A percentile compares a stretch with the other conserved stretches of the same genome.
phyloP scores from a whole-genome alignment of 2,113 vertebrate genomes.

The Corydoras maculifer region DNA sequence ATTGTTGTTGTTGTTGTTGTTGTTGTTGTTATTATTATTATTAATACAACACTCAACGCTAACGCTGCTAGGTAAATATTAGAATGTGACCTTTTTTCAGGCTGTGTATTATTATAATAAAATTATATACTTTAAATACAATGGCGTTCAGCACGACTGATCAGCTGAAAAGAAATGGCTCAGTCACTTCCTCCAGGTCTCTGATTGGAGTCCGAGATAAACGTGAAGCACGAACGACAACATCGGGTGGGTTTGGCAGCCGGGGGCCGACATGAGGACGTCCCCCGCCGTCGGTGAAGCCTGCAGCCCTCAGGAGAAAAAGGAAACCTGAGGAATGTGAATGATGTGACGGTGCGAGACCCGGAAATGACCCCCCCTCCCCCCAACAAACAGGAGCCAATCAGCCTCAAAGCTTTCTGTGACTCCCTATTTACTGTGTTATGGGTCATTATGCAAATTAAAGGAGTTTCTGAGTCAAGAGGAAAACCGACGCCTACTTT shows the following conservation, averaged over 20 bases:
- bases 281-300: not conserved
- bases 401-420: too few species aligned
- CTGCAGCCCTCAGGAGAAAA: not conserved
- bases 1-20: too few species aligned
- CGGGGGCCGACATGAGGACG: not conserved
- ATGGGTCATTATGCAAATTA: too few species aligned
- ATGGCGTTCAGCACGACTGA: not conserved
- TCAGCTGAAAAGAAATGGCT: not conserved
- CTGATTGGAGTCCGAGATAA: not conserved
- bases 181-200: constrained; percentile 16
- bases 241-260: not conserved
- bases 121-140: too few species aligned
- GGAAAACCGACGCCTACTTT: too few species aligned
- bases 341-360: not conserved
- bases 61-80: too few species aligned
- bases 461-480: too few species aligned
- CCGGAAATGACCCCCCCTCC: not conserved
- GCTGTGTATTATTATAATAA: too few species aligned
- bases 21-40: too few species aligned
- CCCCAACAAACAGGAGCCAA: not conserved
- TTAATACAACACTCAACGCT: too few species aligned
- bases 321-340: not conserved
- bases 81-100: too few species aligned
- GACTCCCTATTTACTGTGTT: too few species aligned
- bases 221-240: not conserved